Percentiles rank a stretch among this genome's conserved stretches.
Evolutionary conservation across 2,113 vertebrate species (phyloP).

Genomic region (Abramis brama): DNA sequence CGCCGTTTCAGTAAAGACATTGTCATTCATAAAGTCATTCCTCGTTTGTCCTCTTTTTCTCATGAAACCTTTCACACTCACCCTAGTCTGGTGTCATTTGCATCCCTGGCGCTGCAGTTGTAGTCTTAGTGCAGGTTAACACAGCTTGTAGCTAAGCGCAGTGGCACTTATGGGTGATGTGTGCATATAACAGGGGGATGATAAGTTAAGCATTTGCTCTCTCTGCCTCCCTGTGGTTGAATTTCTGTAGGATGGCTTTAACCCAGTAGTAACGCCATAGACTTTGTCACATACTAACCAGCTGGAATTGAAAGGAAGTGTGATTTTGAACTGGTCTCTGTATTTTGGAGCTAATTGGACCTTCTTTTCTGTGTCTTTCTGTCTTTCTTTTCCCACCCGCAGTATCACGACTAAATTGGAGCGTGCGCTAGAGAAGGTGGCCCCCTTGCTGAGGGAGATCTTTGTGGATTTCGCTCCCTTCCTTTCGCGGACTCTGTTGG

Average conservation of each 20-base stretch:
- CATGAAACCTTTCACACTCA: background rate
- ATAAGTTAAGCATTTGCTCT: constrained; percentile 29
- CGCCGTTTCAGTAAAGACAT: background rate
- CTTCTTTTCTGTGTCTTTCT: constrained; percentile 34
- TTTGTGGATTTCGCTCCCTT: constrained; percentile 99
- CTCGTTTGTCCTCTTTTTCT: constrained; percentile 17
- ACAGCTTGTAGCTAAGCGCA: constrained; percentile 31
- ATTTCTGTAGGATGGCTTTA: constrained; percentile 33
- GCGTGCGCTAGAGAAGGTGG: constrained; percentile 97
- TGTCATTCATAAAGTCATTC: background rate
- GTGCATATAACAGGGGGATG: constrained; percentile 25
- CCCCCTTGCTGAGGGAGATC: constrained; percentile 96
- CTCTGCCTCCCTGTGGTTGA: constrained; percentile 38
- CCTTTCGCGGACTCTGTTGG: constrained; percentile 93
- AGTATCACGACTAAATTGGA: constrained; percentile 99
- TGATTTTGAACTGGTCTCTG: constrained; percentile 13
- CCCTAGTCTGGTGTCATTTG: constrained; percentile 7
- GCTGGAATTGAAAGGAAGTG: constrained; percentile 1
- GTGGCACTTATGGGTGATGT: constrained; percentile 20
- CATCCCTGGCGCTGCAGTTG: constrained; percentile 5
- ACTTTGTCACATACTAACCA: constrained; percentile 50
- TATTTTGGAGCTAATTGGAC: background rate
- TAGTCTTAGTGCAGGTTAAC: constrained; percentile 7
- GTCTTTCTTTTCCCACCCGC: constrained; percentile 56
- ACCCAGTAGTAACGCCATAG: constrained; percentile 30